These are phyloP conservation scores for Odontomyia ornata DNA, from an alignment of 2,888 invertebrate species.

Conservation along the genomic window DNA sequence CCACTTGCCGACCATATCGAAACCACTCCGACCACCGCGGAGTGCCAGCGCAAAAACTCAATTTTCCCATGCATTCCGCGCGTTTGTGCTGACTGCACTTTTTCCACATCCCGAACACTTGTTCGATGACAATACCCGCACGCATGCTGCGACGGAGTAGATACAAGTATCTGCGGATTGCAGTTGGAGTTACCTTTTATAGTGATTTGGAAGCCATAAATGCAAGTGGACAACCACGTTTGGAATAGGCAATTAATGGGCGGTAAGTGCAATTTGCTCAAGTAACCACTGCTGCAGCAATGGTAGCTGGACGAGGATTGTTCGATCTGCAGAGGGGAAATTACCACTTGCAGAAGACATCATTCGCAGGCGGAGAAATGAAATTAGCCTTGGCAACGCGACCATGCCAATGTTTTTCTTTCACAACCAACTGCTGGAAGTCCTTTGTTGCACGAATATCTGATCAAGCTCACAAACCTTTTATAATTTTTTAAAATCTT, in stretches of 20 bases:
- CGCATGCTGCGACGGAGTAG: background rate
- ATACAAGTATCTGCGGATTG: constrained; percentile 11
- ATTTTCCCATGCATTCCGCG: constrained; percentile 40
- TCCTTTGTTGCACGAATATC: too few relatives aligned
- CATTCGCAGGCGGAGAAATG: too few relatives aligned
- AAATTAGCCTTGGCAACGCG: too few relatives aligned
- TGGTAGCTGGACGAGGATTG: background rate
- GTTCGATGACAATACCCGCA: background rate
- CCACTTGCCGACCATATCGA: constrained; percentile 28
- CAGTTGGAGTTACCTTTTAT: background rate
- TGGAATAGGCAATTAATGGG: constrained; percentile 33
- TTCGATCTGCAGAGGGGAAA: background rate
- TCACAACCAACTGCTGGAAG: too few relatives aligned
- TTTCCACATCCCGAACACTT: background rate
- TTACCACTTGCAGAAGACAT: too few relatives aligned
- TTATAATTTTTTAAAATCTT: too few relatives aligned
- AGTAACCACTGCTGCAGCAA: background rate
- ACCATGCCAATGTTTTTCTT: too few relatives aligned
- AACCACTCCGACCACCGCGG: constrained; percentile 29
- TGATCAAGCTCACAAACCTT: too few relatives aligned
- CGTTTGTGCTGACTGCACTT: background rate
- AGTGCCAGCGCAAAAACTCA: constrained; percentile 11
- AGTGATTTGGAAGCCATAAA: background rate
- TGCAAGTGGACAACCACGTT: constrained; percentile 9
- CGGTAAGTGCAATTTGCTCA: constrained; percentile 37